Evolutionary conservation across 2,888 invertebrate species (phyloP), one percentile per base, ranked within the genome.

Genomic region (Toxonevra muliebris): DNA sequence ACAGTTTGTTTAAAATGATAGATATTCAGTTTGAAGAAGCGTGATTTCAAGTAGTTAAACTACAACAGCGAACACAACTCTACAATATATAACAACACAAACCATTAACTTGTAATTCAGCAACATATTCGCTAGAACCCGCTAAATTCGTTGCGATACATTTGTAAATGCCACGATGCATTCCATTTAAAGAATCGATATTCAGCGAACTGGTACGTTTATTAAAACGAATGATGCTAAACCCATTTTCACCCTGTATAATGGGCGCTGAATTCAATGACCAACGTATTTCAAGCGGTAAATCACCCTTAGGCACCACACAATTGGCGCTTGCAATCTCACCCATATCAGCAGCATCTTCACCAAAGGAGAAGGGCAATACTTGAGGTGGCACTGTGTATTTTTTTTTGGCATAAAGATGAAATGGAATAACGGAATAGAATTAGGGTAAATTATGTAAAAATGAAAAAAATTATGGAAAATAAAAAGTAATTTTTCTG

Each of bases 231-330:
- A 83, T 41, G 1, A 85, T 41, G 15, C 82, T 86, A 61, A 87
- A 84, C 65, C 87, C 83, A 75, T 86, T 82, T 69, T 80, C 85
- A 55, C 81, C 81, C 72, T 80, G 77, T 13, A 86, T 80, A 67
- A 90, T 85, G 12, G 84, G 84, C 2, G 80, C 80, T 53, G 81
- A 81, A 72, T 90, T 89, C 69, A 90, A 86, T 48, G 88, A 88
- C 93, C 93, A 93, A 67, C 88, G 88, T 72, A 93, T 90, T 74
- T 90, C 89, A 72, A 95, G 87, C 11, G 95, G 94, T 75, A 90
- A 88, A 85, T 95, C 94, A 65, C 94, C 93, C 83, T 92, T 91
- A 74, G 88, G 88, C 72, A 91, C 90, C 48, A 90, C 88, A 83
- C 92, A 92, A 63, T 87, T 90, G 55, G 90, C 88, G 76, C 92